Conservation (phyloP, 1,140 invertebrate species). For the Myzus persicae region DNA sequence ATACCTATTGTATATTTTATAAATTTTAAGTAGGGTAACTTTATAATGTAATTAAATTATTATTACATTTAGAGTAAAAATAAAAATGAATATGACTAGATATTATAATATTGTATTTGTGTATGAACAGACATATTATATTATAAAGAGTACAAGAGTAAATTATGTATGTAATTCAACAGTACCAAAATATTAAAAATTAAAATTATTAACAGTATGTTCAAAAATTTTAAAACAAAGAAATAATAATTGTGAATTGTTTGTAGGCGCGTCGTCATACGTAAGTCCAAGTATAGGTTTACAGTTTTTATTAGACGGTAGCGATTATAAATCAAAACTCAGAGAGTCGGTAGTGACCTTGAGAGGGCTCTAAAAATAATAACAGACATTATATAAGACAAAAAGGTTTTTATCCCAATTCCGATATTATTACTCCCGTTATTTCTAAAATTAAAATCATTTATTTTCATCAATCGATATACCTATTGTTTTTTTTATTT, state of each 20-base stretch:
- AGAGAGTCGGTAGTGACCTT: background rate
- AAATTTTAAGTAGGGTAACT: no score
- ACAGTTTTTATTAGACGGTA: constrained; percentile 34
- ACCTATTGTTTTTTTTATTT: background rate
- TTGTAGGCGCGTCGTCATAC: background rate
- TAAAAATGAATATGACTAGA: background rate
- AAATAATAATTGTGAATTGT: constrained; percentile 14
- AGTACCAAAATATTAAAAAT: background rate
- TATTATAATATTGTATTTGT: background rate
- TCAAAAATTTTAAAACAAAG: background rate
- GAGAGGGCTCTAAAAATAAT: constrained; percentile 32
- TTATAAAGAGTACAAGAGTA: background rate
- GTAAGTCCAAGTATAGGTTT: constrained; percentile 20
- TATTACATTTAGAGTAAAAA: background rate
- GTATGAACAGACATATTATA: background rate
- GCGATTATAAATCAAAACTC: constrained; percentile 49
- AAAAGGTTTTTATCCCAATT: background rate
- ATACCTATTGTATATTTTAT: no score
- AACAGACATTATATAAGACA: constrained; percentile 28
- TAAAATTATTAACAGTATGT: background rate
- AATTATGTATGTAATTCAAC: background rate
- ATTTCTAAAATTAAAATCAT: constrained; percentile 36
- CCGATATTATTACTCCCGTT: background rate
- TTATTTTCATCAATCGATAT: constrained; percentile 5
- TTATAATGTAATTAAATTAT: background rate